A percentile compares a stretch with the other conserved stretches of the same genome.
These are phyloP conservation scores for Drosophila quasianomalipes DNA, from an alignment of 2,888 invertebrate genomes.

Conservation along the genomic window DNA sequence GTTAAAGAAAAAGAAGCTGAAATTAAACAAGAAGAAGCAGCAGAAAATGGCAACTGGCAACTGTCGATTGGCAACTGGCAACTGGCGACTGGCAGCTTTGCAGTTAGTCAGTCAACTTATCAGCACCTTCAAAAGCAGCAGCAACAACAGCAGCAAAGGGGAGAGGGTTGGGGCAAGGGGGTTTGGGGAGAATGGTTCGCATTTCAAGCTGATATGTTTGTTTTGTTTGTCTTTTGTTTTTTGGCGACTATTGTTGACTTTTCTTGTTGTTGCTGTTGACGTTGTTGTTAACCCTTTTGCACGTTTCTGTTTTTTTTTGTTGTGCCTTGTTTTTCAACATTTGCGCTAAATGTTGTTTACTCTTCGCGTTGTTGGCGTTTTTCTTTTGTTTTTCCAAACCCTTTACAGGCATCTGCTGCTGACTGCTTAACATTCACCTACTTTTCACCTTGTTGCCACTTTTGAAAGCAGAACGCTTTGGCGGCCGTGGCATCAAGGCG, in stretches of 20 bases:
- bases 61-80: not conserved
- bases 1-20: constrained; percentile 3
- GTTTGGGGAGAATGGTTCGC: constrained; percentile 16
- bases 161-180: constrained; percentile 15
- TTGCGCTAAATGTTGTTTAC: constrained; percentile 80
- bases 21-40: not conserved
- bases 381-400: constrained; percentile 64
- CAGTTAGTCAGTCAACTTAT: constrained; percentile 46
- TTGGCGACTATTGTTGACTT: constrained; percentile 41
- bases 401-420: constrained; percentile 43
- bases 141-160: constrained; percentile 6
- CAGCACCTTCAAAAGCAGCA: constrained; percentile 52
- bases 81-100: constrained; percentile 21
- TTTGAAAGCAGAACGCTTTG: constrained; percentile 58
- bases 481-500: constrained; percentile 77
- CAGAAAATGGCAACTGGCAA: not conserved
- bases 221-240: constrained; percentile 71
- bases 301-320: constrained; percentile 43
- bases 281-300: constrained; percentile 69
- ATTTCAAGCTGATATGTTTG: constrained; percentile 74
- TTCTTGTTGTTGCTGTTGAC: constrained; percentile 14
- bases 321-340: constrained; percentile 40
- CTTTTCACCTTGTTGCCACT: constrained; percentile 61
- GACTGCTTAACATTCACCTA: constrained; percentile 48
- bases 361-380: constrained; percentile 66